Conservation (phyloP, 2,113 vertebrate species). For the Syngnathoides biaculeatus region DNA sequence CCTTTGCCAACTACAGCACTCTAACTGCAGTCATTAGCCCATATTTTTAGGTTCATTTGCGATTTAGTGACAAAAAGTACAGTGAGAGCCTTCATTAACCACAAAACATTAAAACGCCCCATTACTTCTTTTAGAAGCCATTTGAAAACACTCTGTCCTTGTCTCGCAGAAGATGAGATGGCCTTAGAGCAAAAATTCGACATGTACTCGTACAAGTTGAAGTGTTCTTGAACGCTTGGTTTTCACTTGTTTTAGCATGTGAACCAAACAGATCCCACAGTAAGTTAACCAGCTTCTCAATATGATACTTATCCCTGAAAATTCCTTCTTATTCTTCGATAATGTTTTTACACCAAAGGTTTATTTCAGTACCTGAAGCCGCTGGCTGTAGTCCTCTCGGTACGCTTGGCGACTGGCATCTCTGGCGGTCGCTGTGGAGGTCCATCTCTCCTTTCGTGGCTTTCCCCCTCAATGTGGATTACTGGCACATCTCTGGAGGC, state of each 20-base stretch:
- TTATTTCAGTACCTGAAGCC: conserved; percentile 69
- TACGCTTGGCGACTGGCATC: conserved; percentile 39
- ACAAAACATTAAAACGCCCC: conserved; percentile 19
- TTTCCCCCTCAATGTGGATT: conserved; percentile 93
- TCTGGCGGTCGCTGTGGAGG: conserved; percentile 58
- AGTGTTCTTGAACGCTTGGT: no score
- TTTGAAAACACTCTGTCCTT: conserved; percentile 2
- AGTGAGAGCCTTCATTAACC: conserved; percentile 22
- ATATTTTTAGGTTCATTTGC: conserved; percentile 21
- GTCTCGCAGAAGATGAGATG: conserved; percentile 3
- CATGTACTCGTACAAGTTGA: no score
- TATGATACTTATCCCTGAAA: background rate
- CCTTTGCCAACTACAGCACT: background rate
- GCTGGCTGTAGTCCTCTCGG: conserved; percentile 34
- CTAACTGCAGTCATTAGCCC: background rate
- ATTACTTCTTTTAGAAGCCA: conserved; percentile 9
- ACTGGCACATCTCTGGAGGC: conserved; percentile 85
- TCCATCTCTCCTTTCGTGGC: conserved; percentile 34
- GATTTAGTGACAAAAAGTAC: conserved; percentile 3
- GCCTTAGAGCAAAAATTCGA: background rate
- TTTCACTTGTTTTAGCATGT: no score
- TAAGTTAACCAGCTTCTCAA: background rate
- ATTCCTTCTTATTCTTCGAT: background rate
- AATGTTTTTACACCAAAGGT: background rate
- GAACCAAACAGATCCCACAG: background rate